Evolutionary conservation across 2,113 vertebrate species (phyloP).

Genomic region (Tyto alba): DNA sequence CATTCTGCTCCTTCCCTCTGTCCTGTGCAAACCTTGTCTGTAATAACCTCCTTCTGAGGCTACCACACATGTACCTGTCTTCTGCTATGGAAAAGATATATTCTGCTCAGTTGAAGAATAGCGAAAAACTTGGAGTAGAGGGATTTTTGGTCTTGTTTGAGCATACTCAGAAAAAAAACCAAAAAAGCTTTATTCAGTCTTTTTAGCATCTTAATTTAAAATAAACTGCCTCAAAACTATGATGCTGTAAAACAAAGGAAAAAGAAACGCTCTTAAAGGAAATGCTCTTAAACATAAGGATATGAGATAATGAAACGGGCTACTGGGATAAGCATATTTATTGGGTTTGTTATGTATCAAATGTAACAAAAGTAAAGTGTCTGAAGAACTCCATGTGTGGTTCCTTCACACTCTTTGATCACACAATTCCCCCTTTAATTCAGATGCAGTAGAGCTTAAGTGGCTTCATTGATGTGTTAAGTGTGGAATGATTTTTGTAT

Average conservation of each 20-base stretch:
- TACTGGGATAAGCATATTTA: slow-evolving; percentile 78
- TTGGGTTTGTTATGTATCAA: slow-evolving; percentile 79
- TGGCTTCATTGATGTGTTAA: slow-evolving; percentile 90
- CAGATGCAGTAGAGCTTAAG: slow-evolving; percentile 85
- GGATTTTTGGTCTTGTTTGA: neutral
- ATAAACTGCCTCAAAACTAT: neutral
- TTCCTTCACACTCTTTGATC: slow-evolving; percentile 88
- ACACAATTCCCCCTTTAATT: slow-evolving; percentile 86
- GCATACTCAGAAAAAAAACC: neutral
- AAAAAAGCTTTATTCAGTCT: neutral
- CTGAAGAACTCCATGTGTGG: slow-evolving; percentile 87
- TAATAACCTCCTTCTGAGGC: neutral
- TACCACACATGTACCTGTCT: neutral
- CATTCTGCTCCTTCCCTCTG: neutral
- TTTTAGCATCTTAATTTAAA: slow-evolving; percentile 35
- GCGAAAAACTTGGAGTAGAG: neutral
- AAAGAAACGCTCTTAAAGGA: slow-evolving; percentile 36
- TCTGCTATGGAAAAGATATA: neutral
- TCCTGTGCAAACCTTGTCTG: neutral
- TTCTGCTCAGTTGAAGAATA: neutral
- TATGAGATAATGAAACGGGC: slow-evolving; percentile 73
- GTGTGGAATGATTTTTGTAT: slow-evolving; percentile 86
- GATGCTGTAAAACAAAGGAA: neutral
- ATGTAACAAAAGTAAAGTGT: slow-evolving; percentile 78
- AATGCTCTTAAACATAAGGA: slow-evolving; percentile 63